Percentiles rank a stretch among this genome's conserved stretches.
Conservation (phyloP, 2,888 invertebrate species). For the Trissonchulus latispiculum region DNA sequence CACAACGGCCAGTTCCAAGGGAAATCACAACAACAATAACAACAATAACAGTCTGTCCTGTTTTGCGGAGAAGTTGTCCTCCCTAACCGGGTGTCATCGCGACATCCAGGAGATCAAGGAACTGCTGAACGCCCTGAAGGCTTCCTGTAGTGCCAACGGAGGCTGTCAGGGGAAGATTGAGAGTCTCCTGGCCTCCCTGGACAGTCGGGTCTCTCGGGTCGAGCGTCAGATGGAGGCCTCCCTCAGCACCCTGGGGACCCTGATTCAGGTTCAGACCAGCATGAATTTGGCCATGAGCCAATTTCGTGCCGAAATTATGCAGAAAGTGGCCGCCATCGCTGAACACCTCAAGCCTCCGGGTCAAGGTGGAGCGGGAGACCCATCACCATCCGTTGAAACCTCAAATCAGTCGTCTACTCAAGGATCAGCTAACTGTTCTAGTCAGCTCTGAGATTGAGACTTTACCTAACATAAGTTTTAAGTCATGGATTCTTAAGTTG, state of each 20-base stretch:
- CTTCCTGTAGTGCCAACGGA: too few species aligned
- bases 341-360: constrained; percentile 21
- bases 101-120: constrained; percentile 16
- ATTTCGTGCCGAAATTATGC: constrained; percentile 25
- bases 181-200: constrained; percentile 30
- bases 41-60: background rate
- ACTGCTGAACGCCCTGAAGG: constrained; percentile 6
- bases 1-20: background rate
- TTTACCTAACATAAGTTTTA: too few species aligned
- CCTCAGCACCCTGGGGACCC: constrained; percentile 35
- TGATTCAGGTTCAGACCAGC: constrained; percentile 41
- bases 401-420: too few species aligned
- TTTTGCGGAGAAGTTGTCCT: constrained; percentile 2
- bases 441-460: too few species aligned
- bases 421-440: too few species aligned
- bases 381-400: too few species aligned
- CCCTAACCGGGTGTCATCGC: constrained; percentile 10
- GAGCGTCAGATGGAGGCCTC: constrained; percentile 42
- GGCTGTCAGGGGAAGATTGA: background rate
- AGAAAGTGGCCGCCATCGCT: constrained; percentile 3
- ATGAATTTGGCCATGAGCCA: constrained; percentile 36
- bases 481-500: too few species aligned
- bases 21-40: too few species aligned
- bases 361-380: background rate
- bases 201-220: constrained; percentile 34